Evolutionary conservation across 2,888 invertebrate genomes (phyloP).

Genomic region (Beris morrisii): DNA sequence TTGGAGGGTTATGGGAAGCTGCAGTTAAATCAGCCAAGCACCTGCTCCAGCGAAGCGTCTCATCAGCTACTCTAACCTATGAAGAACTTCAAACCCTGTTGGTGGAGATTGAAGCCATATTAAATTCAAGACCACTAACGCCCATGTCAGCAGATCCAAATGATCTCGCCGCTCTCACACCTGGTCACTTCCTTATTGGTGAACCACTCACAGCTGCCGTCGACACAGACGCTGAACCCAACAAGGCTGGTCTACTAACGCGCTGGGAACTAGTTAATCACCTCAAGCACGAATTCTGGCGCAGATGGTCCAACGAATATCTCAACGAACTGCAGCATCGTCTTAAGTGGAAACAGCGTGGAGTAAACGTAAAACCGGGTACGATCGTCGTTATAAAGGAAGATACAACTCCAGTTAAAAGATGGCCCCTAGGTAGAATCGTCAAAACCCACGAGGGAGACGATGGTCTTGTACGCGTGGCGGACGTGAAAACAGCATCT

Average conservation of each 20-base stretch:
- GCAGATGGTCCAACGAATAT: too few species aligned
- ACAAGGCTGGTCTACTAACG: not conserved
- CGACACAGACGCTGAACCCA: slow-evolving; percentile 13
- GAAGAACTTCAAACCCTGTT: slow-evolving; percentile 44
- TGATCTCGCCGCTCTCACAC: slow-evolving; percentile 36
- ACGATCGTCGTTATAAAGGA: slow-evolving; percentile 25
- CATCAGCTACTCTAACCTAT: slow-evolving; percentile 38
- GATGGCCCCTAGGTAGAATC: too few species aligned
- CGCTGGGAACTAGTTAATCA: slow-evolving; percentile 34
- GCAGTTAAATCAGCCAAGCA: slow-evolving; percentile 40
- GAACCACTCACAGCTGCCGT: slow-evolving; percentile 30
- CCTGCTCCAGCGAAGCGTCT: not conserved
- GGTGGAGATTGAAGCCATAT: slow-evolving; percentile 42
- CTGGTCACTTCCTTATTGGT: slow-evolving; percentile 34
- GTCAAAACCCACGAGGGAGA: too few species aligned
- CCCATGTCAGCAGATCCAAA: slow-evolving; percentile 40
- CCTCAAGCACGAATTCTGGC: slow-evolving; percentile 27
- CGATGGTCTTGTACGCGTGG: too few species aligned
- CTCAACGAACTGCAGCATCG: slow-evolving; percentile 35
- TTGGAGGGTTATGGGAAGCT: slow-evolving; percentile 39
- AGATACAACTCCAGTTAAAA: not conserved
- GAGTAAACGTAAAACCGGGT: slow-evolving; percentile 11
- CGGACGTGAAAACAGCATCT: too few species aligned
- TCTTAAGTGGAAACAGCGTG: slow-evolving; percentile 35
- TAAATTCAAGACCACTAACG: slow-evolving; percentile 44